Conservation (phyloP, 2,113 vertebrate genomes). For the Tiliqua scincoides region DNA sequence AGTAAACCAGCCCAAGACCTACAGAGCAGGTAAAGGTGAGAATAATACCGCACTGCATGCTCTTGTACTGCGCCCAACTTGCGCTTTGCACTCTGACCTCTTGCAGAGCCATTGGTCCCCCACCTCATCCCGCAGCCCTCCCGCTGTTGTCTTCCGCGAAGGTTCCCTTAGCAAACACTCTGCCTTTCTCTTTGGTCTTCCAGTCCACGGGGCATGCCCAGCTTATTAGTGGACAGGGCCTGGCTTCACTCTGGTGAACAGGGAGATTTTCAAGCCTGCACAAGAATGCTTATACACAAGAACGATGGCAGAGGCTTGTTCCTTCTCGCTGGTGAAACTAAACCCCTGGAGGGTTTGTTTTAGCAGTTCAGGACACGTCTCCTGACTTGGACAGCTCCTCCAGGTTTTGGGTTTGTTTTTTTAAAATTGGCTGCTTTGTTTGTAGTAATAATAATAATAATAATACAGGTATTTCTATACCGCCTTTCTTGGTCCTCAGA, state of each 20-base stretch:
- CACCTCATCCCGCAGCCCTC: no score
- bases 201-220: not conserved
- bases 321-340: not conserved
- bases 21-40: conserved; percentile 99
- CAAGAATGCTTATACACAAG: not conserved
- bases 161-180: no score
- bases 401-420: not conserved
- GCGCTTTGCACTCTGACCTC: conserved; percentile 12
- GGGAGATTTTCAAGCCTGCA: not conserved
- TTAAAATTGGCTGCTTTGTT: not conserved
- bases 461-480: no score
- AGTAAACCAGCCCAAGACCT: conserved; percentile 97
- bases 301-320: not conserved
- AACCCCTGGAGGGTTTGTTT: not conserved
- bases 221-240: not conserved
- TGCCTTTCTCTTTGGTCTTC: no score
- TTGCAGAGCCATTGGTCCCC: no score
- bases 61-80: conserved; percentile 63
- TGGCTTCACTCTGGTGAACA: no score
- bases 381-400: not conserved
- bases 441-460: no score
- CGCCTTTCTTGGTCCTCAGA: no score
- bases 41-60: conserved; percentile 77
- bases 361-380: no score
- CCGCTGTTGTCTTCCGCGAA: no score